Evolutionary conservation across 2,888 invertebrate species (phyloP).

Genomic region (Phasia obesa): DNA sequence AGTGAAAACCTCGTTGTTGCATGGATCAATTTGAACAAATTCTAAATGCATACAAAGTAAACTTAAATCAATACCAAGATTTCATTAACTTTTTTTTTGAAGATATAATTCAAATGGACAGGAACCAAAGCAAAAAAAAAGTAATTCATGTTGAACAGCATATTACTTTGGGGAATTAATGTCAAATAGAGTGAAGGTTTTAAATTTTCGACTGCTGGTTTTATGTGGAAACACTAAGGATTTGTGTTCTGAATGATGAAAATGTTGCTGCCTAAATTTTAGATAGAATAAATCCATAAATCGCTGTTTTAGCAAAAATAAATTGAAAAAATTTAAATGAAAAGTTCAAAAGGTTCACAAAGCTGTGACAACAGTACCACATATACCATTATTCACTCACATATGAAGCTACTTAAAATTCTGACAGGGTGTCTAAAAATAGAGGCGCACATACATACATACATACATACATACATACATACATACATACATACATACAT

Average conservation of each 20-base stretch:
- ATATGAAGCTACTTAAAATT: constrained; percentile 25
- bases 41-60: constrained; percentile 46
- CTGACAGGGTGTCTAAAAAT: background rate
- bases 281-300: constrained; percentile 38
- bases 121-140: background rate
- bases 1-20: constrained; percentile 18
- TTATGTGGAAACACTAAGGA: constrained; percentile 20
- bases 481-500: constrained; percentile 34
- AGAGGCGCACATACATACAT: constrained; percentile 22
- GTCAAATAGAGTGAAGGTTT: constrained; percentile 53
- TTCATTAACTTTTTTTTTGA: background rate
- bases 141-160: constrained; percentile 9
- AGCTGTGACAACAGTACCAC: constrained; percentile 33
- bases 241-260: background rate
- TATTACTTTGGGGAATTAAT: constrained; percentile 53
- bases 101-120: constrained; percentile 22
- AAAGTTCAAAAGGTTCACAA: constrained; percentile 8
- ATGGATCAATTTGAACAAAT: constrained; percentile 43
- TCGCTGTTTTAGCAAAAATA: constrained; percentile 15
- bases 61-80: constrained; percentile 5
- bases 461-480: constrained; percentile 16
- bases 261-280: background rate
- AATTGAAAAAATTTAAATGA: constrained; percentile 10
- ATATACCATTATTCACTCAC: constrained; percentile 46
- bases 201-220: constrained; percentile 47